Evolutionary conservation across 2,888 invertebrate species (phyloP).

Genomic region (Leptinotarsa tumamoca): DNA sequence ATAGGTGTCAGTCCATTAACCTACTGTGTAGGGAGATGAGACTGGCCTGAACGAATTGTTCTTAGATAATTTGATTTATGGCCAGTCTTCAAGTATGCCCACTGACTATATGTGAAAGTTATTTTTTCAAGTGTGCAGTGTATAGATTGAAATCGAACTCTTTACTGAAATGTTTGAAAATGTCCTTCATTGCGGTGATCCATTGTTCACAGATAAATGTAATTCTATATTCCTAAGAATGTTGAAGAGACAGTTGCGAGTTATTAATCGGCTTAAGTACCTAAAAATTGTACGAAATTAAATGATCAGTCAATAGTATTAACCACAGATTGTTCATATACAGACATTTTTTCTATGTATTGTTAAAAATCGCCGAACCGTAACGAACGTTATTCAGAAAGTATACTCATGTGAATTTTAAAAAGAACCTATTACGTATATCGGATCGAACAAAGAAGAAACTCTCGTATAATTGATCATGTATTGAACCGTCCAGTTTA

Average conservation of each 20-base stretch:
- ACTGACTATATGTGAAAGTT: too few relatives aligned
- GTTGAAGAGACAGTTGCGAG: constrained; percentile 27
- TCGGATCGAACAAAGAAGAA: constrained; percentile 39
- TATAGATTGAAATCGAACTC: too few relatives aligned
- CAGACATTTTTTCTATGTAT: constrained; percentile 35
- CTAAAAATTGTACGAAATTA: constrained; percentile 44
- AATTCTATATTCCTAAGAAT: neutral
- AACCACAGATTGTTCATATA: constrained; percentile 36
- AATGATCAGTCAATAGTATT: constrained; percentile 42
- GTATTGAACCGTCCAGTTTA: constrained; percentile 33
- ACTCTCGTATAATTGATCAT: constrained; percentile 38
- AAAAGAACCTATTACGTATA: constrained; percentile 35
- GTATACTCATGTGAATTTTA: constrained; percentile 40
- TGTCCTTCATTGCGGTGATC: neutral
- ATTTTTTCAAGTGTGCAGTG: too few relatives aligned
- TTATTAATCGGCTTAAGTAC: constrained; percentile 34
- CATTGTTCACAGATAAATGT: neutral
- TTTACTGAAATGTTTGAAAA: neutral
- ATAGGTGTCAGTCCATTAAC: too few relatives aligned
- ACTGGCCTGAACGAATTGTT: too few relatives aligned
- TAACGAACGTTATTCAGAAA: constrained; percentile 34
- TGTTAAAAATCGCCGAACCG: constrained; percentile 43
- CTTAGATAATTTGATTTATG: too few relatives aligned
- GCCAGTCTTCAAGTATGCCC: too few relatives aligned
- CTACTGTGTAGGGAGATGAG: too few relatives aligned